phyloP scores from a whole-genome alignment of 2,797 vertebrate genomes.

The Enteromius trimaculatus region DNA sequence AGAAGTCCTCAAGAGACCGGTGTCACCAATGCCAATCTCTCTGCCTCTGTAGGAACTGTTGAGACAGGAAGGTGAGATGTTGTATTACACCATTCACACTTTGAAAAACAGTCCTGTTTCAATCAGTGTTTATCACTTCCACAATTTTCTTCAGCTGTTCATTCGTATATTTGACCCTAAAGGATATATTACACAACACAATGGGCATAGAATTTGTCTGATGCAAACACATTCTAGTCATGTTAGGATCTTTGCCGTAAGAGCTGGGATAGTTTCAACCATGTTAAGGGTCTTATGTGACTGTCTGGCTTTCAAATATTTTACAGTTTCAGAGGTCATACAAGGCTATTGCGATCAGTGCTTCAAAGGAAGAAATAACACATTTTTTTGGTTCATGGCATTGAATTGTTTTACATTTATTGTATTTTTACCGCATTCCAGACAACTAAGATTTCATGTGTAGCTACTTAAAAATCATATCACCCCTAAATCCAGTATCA shows the following conservation, averaged over 20 bases:
- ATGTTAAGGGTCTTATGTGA: background rate
- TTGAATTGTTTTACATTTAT: background rate
- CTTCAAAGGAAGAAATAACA: background rate
- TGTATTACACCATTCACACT: conserved; percentile 7
- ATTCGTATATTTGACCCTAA: background rate
- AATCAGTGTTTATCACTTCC: background rate
- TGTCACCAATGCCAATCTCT: conserved; percentile 1
- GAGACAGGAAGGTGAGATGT: conserved; percentile 6
- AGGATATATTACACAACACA: background rate
- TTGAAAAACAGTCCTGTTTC: background rate
- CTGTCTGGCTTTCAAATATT: background rate
- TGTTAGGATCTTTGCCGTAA: background rate
- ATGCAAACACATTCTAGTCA: background rate
- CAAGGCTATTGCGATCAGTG: background rate
- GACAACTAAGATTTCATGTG: background rate
- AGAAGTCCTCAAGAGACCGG: background rate
- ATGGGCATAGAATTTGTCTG: background rate
- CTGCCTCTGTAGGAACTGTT: background rate
- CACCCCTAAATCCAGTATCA: background rate
- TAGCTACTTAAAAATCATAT: background rate
- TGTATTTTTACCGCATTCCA: background rate
- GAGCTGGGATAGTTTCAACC: background rate
- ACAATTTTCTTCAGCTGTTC: background rate
- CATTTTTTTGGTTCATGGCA: background rate
- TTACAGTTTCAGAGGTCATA: background rate